These are phyloP conservation scores for Lissocephala sabroskyi DNA, from an alignment of 2,888 invertebrate species.

Conservation along the genomic window DNA sequence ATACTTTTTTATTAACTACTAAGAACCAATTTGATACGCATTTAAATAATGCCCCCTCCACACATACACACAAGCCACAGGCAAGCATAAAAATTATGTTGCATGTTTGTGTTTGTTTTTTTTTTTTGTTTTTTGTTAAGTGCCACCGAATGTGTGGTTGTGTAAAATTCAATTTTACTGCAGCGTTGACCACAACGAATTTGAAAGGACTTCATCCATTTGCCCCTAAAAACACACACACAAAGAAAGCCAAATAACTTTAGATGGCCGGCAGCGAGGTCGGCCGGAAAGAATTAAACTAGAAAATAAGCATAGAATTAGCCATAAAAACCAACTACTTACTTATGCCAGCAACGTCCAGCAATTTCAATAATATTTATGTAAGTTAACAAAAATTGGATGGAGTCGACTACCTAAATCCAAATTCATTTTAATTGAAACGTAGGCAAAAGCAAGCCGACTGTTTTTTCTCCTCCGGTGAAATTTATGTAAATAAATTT, in stretches of 20 bases:
- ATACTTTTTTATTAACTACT: constrained; percentile 66
- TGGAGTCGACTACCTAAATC: too few relatives aligned
- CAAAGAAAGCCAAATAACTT: constrained; percentile 57
- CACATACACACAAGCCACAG: too few relatives aligned
- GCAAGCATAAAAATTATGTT: constrained; percentile 27
- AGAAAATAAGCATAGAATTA: constrained; percentile 5
- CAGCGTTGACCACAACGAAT: constrained; percentile 12
- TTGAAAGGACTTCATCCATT: too few relatives aligned
- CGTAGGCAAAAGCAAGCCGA: too few relatives aligned
- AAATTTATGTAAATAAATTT: too few relatives aligned
- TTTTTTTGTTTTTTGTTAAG: too few relatives aligned
- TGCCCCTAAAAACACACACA: too few relatives aligned
- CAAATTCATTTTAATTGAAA: too few relatives aligned
- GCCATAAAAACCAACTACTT: constrained; percentile 47
- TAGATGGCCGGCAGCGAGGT: constrained; percentile 25
- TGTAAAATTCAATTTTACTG: constrained; percentile 60
- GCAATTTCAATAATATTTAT: constrained; percentile 61
- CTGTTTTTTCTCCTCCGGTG: too few relatives aligned
- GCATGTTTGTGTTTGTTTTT: neutral
- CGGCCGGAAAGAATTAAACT: neutral
- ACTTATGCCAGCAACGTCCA: constrained; percentile 65
- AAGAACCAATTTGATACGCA: constrained; percentile 65
- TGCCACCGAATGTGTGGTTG: neutral
- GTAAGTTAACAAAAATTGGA: constrained; percentile 24
- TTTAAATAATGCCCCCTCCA: constrained; percentile 49